Conservation (phyloP, 92 coral and sea anemone species). For the Hydrozoanthus gracilis region DNA sequence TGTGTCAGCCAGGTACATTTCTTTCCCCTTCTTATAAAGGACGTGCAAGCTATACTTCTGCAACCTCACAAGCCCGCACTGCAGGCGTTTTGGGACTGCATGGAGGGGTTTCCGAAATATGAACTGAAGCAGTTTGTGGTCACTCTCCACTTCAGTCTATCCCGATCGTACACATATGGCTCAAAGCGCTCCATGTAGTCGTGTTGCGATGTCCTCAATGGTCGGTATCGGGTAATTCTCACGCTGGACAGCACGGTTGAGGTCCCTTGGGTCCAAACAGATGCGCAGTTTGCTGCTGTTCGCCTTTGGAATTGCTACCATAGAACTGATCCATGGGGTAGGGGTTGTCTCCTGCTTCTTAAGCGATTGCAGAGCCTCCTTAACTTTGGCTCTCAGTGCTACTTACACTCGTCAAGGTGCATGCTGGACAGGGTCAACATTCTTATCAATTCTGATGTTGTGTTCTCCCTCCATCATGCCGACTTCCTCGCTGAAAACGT, state of each 20-base stretch:
- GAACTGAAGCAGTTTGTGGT: too few species aligned
- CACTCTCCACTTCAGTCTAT: too few species aligned
- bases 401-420: neutral
- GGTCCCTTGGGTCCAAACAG: neutral
- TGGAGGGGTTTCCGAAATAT: too few species aligned
- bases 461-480: slow-evolving; percentile 44
- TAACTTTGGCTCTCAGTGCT: neutral
- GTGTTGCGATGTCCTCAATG: neutral
- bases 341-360: neutral
- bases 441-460: slow-evolving; percentile 11
- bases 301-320: neutral
- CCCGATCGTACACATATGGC: too few species aligned
- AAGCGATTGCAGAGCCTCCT: neutral
- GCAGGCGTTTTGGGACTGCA: too few species aligned
- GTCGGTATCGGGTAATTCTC: neutral
- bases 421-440: neutral
- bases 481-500: slow-evolving; percentile 39
- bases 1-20: too few species aligned
- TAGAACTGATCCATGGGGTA: neutral
- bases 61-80: too few species aligned
- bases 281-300: neutral
- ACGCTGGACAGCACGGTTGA: neutral
- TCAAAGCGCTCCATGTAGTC: neutral
- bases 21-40: too few species aligned
- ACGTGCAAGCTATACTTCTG: too few species aligned